These are phyloP conservation scores for Eulemur rufifrons DNA, from an alignment of 2,113 vertebrate species.

Conservation along the genomic window DNA sequence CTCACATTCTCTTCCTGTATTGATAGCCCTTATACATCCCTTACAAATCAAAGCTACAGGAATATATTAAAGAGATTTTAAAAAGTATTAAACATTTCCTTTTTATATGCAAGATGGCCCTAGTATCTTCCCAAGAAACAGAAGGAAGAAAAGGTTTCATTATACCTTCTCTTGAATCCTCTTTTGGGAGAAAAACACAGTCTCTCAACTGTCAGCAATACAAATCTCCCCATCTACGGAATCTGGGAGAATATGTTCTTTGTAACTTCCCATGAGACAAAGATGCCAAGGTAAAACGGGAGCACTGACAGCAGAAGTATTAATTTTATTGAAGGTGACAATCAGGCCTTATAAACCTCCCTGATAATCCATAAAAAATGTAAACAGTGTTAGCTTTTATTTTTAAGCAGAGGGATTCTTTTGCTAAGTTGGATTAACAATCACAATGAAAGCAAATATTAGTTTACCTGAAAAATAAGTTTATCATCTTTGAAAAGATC, in stretches of 20 bases:
- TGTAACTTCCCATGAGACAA: not conserved
- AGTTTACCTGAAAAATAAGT: slow-evolving; percentile 92
- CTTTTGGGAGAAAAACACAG: not conserved
- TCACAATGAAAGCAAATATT: slow-evolving; percentile 29
- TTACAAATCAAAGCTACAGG: not conserved
- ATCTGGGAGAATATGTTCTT: not conserved
- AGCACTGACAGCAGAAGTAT: not conserved
- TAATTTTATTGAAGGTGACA: not conserved
- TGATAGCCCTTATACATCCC: not conserved
- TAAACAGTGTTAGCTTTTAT: not conserved
- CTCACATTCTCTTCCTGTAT: not conserved
- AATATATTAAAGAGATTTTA: not conserved
- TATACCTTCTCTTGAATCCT: not conserved
- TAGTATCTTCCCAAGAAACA: not conserved
- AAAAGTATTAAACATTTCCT: not conserved
- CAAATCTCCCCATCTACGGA: not conserved
- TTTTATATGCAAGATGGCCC: not conserved
- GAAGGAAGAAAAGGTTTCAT: not conserved
- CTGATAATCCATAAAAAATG: not conserved
- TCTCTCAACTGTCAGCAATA: not conserved
- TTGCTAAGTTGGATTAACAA: not conserved
- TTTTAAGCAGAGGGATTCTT: not conserved
- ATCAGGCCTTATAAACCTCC: not conserved
- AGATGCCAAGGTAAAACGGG: not conserved
- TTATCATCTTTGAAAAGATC: slow-evolving; percentile 87